Base-by-base conservation (phyloP, 2,888 invertebrate species). In the Himalopsyche kuldschensis region DNA sequence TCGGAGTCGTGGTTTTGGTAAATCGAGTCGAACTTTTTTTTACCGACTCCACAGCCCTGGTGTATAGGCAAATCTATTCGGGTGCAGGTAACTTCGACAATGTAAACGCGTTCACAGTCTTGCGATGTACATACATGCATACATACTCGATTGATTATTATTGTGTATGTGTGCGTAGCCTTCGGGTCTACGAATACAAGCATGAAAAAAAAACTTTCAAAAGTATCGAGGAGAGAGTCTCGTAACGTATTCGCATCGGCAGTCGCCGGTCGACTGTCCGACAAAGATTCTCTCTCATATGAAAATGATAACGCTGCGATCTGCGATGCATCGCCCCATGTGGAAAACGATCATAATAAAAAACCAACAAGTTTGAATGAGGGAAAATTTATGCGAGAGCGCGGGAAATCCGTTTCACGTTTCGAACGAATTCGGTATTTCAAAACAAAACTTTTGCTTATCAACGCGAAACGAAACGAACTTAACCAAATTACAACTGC, bases 221-320 rank as follows among this genome's bases (percentile, higher is more conserved):
- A 69, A 17, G 32, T 63, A 41, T 20, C 35, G 30, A 41, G 27
- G 79, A 46, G 46, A 77, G 35, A 32, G 78, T 41, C 35, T 32
- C 48, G 82, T 79, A 81, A 80, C 79, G 83, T 78, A 82, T 77
- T 79, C 82, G 80, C 80, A 80, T 82, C 84, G 84, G 81, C 84
- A 78, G 82, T 80, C 78, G 85, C 78, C 85, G 85, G 81, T 81
- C 86, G 85, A 85, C 86, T 86, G 85, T 84, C 84, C 81, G 15
- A 35, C 35, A 35, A 8, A 41, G 24, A 55, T 55, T 48, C 32
- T 84, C 31, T 24, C 76, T 24, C 30, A 80, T 83, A 80, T 80
- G 69, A 78, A 80, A 75, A 82, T 80, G 83, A 86, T 84, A 84
- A 86, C 78, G 84, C 81, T 80, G 83, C 24, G 17, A 48, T 48